phyloP scores from a whole-genome alignment of 2,888 invertebrate species.

The Dynastes maya region DNA sequence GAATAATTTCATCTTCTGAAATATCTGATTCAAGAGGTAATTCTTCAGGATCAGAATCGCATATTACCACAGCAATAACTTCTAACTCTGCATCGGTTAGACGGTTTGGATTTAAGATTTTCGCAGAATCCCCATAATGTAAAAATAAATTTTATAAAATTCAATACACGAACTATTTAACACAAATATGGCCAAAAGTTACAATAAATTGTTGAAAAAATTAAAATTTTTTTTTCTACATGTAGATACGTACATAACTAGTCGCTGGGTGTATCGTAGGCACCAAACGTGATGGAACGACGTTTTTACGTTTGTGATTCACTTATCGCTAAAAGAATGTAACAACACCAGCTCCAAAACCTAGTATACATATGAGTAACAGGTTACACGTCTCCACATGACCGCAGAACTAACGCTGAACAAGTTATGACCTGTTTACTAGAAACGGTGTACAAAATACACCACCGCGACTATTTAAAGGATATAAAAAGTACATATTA shows the following conservation, averaged over 20 bases:
- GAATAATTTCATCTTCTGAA: conserved; percentile 5
- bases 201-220: neutral
- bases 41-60: too few relatives aligned
- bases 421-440: neutral
- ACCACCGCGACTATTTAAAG: neutral
- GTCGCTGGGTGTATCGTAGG: neutral
- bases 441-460: conserved; percentile 4
- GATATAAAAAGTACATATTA: too few relatives aligned
- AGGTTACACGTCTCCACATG: neutral
- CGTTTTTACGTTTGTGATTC: neutral
- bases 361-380: neutral
- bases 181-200: neutral
- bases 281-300: neutral
- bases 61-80: neutral
- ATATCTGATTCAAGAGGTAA: too few relatives aligned
- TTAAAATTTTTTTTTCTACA: neutral
- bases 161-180: too few relatives aligned
- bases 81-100: conserved; percentile 2
- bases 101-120: too few relatives aligned
- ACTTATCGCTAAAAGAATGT: conserved; percentile 3
- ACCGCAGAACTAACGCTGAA: neutral
- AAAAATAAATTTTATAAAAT: too few relatives aligned
- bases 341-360: neutral
- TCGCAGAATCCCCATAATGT: too few relatives aligned
- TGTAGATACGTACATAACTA: neutral